phyloP scores from a whole-genome alignment of 1,140 invertebrate genomes.

The Megathymus violae region DNA sequence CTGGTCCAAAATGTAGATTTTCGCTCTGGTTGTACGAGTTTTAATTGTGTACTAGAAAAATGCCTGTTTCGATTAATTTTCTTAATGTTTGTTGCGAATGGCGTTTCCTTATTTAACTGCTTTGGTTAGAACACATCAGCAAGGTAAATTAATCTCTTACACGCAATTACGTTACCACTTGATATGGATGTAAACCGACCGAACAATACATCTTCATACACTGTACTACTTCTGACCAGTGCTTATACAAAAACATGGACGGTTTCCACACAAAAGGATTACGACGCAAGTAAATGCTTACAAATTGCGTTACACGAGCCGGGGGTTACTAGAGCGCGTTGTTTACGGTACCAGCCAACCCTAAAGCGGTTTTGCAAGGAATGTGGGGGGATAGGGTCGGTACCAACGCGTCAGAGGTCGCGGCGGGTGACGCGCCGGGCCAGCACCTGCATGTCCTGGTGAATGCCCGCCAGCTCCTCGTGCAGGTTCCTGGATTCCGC shows the following conservation, averaged over 20 bases:
- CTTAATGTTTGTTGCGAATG: too few relatives aligned
- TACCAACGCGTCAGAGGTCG: conserved; percentile 75
- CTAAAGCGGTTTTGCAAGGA: conserved; percentile 20
- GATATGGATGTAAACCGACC: too few relatives aligned
- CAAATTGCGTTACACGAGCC: conserved; percentile 17
- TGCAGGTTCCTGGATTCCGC: conserved; percentile 75
- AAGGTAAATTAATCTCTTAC: too few relatives aligned
- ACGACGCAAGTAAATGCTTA: neutral
- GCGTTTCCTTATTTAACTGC: too few relatives aligned
- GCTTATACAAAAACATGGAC: neutral
- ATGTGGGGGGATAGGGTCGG: conserved; percentile 50
- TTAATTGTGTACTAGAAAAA: too few relatives aligned
- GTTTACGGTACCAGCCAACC: conserved; percentile 28
- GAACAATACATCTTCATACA: conserved; percentile 5
- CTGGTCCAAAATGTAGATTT: too few relatives aligned
- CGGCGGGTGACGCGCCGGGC: conserved; percentile 68
- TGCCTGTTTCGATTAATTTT: too few relatives aligned
- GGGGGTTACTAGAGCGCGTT: conserved; percentile 16
- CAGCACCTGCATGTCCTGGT: conserved; percentile 82
- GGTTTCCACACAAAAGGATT: conserved; percentile 9
- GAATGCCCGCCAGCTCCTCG: conserved; percentile 76
- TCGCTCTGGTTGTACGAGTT: too few relatives aligned
- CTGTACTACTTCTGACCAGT: conserved; percentile 5
- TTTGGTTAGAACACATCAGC: too few relatives aligned
- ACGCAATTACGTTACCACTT: too few relatives aligned